A percentile compares a stretch with the other conserved stretches of the same genome.
These are phyloP conservation scores for Reticulitermes lucifugus DNA, from an alignment of 2,888 invertebrate genomes.

Conservation along the genomic window DNA sequence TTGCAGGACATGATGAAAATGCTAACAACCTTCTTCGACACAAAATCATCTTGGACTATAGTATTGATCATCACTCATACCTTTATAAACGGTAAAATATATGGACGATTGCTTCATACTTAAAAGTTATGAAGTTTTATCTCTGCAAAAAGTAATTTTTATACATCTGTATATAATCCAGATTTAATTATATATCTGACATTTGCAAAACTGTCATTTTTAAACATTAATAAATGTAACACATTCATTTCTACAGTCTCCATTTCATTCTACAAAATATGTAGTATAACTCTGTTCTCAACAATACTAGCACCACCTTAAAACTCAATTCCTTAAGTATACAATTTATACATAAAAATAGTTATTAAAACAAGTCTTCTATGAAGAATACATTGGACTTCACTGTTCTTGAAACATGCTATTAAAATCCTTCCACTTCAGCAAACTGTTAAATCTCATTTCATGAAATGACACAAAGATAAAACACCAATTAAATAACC, in stretches of 20 bases:
- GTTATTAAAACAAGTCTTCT: not conserved
- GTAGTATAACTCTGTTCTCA: not conserved
- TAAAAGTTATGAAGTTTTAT: not conserved
- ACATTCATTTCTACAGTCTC: not conserved
- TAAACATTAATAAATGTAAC: not conserved
- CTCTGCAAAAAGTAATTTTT: not conserved
- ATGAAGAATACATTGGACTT: not conserved
- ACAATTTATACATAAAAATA: not conserved
- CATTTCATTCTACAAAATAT: not conserved
- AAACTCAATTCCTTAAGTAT: slow-evolving; percentile 3
- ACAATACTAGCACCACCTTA: not conserved
- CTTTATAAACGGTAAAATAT: not conserved
- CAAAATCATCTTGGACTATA: not conserved
- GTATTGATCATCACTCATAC: too few relatives aligned
- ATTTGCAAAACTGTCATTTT: not conserved
- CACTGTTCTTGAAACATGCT: not conserved
- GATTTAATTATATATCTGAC: not conserved
- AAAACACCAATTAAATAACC: not conserved
- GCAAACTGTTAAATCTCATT: not conserved
- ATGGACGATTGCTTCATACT: not conserved
- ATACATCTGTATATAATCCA: not conserved
- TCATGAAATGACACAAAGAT: not conserved
- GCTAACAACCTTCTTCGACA: not conserved
- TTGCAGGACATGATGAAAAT: not conserved
- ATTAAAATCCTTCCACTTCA: not conserved